These are phyloP conservation scores for Eueides isabella DNA, from an alignment of 1,140 invertebrate genomes.

Conservation along the genomic window DNA sequence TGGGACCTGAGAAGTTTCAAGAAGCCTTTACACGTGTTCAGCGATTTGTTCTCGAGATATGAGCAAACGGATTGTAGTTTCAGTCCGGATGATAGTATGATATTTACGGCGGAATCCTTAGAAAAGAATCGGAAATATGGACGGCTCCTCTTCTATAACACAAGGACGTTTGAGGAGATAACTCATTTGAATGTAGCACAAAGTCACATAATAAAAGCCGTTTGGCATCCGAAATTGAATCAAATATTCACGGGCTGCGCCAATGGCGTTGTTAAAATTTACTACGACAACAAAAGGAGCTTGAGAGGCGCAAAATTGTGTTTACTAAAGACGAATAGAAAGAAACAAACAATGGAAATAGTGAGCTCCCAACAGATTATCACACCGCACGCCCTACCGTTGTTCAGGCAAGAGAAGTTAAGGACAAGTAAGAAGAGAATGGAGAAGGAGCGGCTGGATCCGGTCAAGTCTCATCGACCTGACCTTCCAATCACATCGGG, in stretches of 20 bases:
- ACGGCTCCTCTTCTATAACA: conserved; percentile 91
- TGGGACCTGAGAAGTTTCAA: conserved; percentile 96
- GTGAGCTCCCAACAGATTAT: conserved; percentile 97
- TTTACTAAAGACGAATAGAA: conserved; percentile 90
- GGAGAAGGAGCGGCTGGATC: conserved; percentile 96
- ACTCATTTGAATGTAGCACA: conserved; percentile 89
- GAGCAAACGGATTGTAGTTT: conserved; percentile 96
- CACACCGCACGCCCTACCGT: conserved; percentile 96
- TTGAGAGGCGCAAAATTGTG: conserved; percentile 96
- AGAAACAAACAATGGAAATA: conserved; percentile 92
- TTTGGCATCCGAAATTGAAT: conserved; percentile 99
- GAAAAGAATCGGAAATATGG: conserved; percentile 87
- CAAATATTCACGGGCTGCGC: conserved; percentile 97
- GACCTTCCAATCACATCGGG: conserved; percentile 98
- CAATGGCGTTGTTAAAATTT: conserved; percentile 95
- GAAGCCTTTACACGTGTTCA: conserved; percentile 87
- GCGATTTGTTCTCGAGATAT: conserved; percentile 92
- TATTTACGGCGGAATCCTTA: conserved; percentile 94
- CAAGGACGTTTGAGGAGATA: conserved; percentile 89
- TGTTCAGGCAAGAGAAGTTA: conserved; percentile 96
- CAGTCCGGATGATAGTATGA: conserved; percentile 95
- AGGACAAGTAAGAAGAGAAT: conserved; percentile 95
- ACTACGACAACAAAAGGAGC: conserved; percentile 94
- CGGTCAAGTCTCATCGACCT: conserved; percentile 95
- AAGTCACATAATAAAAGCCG: conserved; percentile 92